Conservation (phyloP, 2,888 invertebrate genomes). For the Spodoptera littoralis region DNA sequence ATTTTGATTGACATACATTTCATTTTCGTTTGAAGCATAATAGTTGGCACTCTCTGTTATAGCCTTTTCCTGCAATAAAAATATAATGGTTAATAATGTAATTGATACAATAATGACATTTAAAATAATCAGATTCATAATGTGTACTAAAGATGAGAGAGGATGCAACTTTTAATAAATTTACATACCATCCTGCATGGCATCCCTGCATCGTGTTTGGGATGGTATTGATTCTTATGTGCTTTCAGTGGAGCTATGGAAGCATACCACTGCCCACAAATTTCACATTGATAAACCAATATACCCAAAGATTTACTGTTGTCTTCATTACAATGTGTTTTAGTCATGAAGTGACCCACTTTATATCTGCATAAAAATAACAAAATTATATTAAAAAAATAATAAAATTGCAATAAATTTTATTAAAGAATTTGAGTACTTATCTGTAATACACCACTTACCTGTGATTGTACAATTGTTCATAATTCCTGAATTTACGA, state of each 20-base stretch:
- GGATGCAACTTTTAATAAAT: constrained; percentile 2
- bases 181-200: constrained; percentile 63
- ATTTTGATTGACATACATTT: constrained; percentile 46
- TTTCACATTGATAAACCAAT: constrained; percentile 83
- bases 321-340: constrained; percentile 65
- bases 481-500: constrained; percentile 83
- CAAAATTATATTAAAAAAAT: background rate
- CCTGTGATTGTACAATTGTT: constrained; percentile 86
- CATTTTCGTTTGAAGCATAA: constrained; percentile 49
- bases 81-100: background rate
- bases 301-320: constrained; percentile 59
- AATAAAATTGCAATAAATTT: background rate
- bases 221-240: constrained; percentile 78
- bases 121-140: too few relatives aligned
- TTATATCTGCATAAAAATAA: constrained; percentile 75
- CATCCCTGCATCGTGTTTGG: constrained; percentile 65
- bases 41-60: constrained; percentile 53
- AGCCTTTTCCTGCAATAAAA: constrained; percentile 46
- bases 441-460: constrained; percentile 45
- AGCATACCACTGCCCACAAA: constrained; percentile 76
- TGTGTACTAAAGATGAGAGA: background rate
- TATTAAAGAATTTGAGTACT: background rate
- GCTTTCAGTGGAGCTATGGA: constrained; percentile 69
- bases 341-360: constrained; percentile 79
- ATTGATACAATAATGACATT: too few relatives aligned